These are phyloP conservation scores for Pseudonaja textilis DNA, from an alignment of 2,113 vertebrate genomes.

Conservation along the genomic window DNA sequence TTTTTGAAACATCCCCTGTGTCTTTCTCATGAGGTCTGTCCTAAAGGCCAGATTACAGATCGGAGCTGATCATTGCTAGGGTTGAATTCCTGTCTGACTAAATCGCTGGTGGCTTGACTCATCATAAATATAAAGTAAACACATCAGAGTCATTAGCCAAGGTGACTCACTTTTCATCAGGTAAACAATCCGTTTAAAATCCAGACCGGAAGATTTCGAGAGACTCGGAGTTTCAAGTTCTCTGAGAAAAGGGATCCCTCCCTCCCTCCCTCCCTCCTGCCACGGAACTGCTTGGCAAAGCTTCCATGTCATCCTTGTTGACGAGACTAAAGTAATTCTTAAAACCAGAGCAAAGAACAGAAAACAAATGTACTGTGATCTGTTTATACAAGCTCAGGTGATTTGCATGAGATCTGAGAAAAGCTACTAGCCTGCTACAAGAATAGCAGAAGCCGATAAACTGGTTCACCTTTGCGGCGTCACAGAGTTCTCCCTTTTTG, in stretches of 20 bases:
- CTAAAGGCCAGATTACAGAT: too few relatives aligned
- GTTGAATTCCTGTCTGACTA: background rate
- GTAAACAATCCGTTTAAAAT: constrained; percentile 1
- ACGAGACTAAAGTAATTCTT: background rate
- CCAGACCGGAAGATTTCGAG: background rate
- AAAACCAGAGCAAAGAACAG: background rate
- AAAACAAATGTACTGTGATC: background rate
- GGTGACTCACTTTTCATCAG: background rate
- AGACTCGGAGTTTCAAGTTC: background rate
- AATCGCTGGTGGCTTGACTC: background rate
- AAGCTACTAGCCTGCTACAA: background rate
- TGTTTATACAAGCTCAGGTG: background rate
- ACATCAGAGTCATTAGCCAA: background rate
- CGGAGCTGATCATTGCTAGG: too few relatives aligned
- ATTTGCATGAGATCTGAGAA: background rate
- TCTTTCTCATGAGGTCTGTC: background rate
- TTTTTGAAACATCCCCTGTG: too few relatives aligned
- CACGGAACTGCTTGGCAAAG: background rate
- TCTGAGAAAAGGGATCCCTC: background rate
- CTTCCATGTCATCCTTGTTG: background rate
- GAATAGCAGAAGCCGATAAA: background rate
- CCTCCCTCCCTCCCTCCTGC: background rate
- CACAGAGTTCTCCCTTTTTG: background rate
- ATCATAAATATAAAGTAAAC: background rate
- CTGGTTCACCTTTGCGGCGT: background rate